Percentiles rank a stretch among this genome's conserved stretches.
Evolutionary conservation across 2,797 vertebrate species (phyloP).

Genomic region (Gallirallus australis): DNA sequence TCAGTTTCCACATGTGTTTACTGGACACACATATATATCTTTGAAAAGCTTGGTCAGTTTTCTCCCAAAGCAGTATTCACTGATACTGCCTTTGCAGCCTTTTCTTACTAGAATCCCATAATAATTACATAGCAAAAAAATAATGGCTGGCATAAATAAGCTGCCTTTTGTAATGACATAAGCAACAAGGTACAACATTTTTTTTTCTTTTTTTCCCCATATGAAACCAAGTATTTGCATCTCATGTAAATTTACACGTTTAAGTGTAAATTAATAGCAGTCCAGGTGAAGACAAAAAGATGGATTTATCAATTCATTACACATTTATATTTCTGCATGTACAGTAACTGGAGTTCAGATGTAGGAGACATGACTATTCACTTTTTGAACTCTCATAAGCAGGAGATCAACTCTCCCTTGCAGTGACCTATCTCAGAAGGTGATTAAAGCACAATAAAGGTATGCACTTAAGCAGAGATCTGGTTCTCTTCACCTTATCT

Average conservation of each 20-base stretch:
- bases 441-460: not conserved
- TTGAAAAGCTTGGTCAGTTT: not conserved
- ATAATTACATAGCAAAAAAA: not conserved
- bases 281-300: not conserved
- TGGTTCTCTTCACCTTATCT: not conserved
- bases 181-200: not conserved
- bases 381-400: not conserved
- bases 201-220: not conserved
- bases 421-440: not conserved
- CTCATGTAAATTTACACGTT: not conserved
- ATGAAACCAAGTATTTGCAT: not conserved
- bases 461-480: not conserved
- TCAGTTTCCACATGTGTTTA: not conserved
- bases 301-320: not conserved
- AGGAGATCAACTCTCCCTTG: not conserved
- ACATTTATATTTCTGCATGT: not conserved
- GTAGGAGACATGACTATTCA: not conserved
- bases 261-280: not conserved
- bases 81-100: not conserved
- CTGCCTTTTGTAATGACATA: not conserved
- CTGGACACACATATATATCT: not conserved
- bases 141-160: not conserved
- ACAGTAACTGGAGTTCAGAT: not conserved
- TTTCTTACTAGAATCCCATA: not conserved
- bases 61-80: not conserved